Percentiles rank a stretch among this genome's conserved stretches.
These are phyloP conservation scores for Carassius carassius DNA, from an alignment of 2,113 vertebrate genomes.

Conservation along the genomic window DNA sequence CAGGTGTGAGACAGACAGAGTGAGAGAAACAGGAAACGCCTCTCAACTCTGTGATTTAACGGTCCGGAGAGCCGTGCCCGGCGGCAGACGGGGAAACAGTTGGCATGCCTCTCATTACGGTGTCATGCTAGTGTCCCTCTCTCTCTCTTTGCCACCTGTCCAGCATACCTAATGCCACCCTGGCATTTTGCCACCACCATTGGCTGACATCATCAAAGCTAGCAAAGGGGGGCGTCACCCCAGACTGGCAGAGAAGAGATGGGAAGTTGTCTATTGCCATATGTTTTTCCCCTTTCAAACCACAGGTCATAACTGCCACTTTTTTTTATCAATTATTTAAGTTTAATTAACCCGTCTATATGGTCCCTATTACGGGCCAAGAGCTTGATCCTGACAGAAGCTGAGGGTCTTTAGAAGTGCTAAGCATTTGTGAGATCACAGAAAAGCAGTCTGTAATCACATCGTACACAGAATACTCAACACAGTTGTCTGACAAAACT, in stretches of 20 bases:
- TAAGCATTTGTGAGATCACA: constrained; percentile 50
- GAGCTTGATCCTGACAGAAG: constrained; percentile 43
- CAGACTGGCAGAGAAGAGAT: constrained; percentile 35
- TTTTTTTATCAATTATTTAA: constrained; percentile 53
- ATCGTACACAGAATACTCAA: constrained; percentile 33
- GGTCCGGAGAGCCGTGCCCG: constrained; percentile 50
- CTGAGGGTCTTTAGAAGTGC: constrained; percentile 46
- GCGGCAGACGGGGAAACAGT: constrained; percentile 63
- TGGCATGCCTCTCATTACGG: constrained; percentile 58
- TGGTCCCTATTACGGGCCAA: constrained; percentile 24
- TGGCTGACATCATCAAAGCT: constrained; percentile 55
- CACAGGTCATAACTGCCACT: constrained; percentile 56
- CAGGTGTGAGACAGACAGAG: constrained; percentile 2
- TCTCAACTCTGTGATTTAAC: constrained; percentile 58
- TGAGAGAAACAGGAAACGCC: background rate
- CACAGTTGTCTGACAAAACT: constrained; percentile 53
- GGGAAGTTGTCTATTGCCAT: constrained; percentile 52
- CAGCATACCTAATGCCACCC: constrained; percentile 53
- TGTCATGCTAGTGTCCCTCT: constrained; percentile 53
- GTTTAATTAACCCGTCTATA: constrained; percentile 54
- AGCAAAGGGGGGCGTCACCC: constrained; percentile 20
- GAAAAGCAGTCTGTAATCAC: constrained; percentile 47
- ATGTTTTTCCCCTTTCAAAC: constrained; percentile 53
- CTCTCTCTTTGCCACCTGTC: constrained; percentile 40
- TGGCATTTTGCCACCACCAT: constrained; percentile 36